Evolutionary conservation across 2,113 vertebrate species (phyloP), one percentile per base, ranked within the genome.

Genomic region (Thomomys bottae): DNA sequence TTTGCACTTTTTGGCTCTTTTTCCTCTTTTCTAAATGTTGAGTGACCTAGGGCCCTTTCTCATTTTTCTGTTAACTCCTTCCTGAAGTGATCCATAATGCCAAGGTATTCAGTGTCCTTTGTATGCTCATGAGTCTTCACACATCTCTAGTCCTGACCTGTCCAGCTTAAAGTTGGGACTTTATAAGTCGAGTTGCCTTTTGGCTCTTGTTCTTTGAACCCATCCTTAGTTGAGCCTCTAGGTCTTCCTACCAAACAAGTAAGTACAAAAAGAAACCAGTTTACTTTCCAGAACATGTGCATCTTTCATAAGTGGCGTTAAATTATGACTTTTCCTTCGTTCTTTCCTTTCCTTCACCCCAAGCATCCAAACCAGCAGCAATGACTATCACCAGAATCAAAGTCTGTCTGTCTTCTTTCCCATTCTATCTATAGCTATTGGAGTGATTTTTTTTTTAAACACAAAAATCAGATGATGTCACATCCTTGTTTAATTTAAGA

Each of bases 1-100:
- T 85, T 70, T 90, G 8, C 5, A 21, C 75, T 32, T 77, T 15
- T 66, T 66, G 34, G 23, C 61, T 54, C 20, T 84, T n/a, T 36
- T 63, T 6, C 20, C n/a, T 79, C 28, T 32, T 67, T 94, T 92
- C 61, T 87, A 49, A 76, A 34, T 85, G 73, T 73, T 80, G 20
- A 70, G 20, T 40, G 4, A 15, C 61, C 32, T 18, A 9, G 38
- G 78, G 6, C 63, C n/a, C 5, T 42, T 54, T 54, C 4, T 4
- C 18, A 15, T 54, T 54, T 54, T 54, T 54, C 49, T 54, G 49
- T 54, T 54, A 54, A 54, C 49, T 54, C 49, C 49, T 54, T 93
- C 66, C 82, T 30, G 45, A 38, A 49, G 24, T 45, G 45, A 67
- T 42, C 68, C 73, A 21, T 61, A 64, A 32, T 49, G 10, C 20